Evolutionary conservation across 2,797 vertebrate species (phyloP), one percentile per base, ranked within the genome.

Genomic region (Coccyzus lansbergi): DNA sequence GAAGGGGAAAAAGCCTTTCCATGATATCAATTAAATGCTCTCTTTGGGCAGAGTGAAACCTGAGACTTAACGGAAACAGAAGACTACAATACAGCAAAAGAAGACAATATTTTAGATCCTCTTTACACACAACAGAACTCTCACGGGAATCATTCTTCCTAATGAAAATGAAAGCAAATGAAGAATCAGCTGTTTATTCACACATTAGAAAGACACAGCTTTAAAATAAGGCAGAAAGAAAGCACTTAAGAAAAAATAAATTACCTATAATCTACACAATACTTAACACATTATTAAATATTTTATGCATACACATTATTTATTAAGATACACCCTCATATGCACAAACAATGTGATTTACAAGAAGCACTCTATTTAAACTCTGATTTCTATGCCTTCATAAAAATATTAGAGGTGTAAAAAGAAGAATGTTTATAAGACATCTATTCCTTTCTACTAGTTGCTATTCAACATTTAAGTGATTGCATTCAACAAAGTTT

Each of bases 11-110:
- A 65, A 44, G 44, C 18, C 62, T 96, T 82, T 92, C 96, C 91
- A 40, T 94, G 14, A 88, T 96, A 97, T 95, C 96, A 97, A 97
- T 97, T 97, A 97, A 96, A 94, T 94, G 93, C 72, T 92, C 93
- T 96, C 86, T 96, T 93, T 91, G 95, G 94, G 72, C 48, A 87
- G 64, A 71, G 51, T 51, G 95, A 96, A 97, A 97, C 88, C 95
- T 77, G 76, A 96, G 89, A 83, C 90, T 86, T 91, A 83, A 7
- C 33, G 68, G 91, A 97, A 96, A 68, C 29, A 93, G 56, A 53
- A 88, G 67, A 89, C 85, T 83, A 91, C 88, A 83, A 70, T 51
- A 86, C 46, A 88, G 83, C 34, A 7, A 75, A 78, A 49, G 58
- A 95, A 4, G 15, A 86, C 94, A 97, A 83, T 89, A 74, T 92